A percentile compares a stretch with the other conserved stretches of the same genome.
Conservation (phyloP, 2,113 vertebrate genomes). For the Oryzias celebensis region DNA sequence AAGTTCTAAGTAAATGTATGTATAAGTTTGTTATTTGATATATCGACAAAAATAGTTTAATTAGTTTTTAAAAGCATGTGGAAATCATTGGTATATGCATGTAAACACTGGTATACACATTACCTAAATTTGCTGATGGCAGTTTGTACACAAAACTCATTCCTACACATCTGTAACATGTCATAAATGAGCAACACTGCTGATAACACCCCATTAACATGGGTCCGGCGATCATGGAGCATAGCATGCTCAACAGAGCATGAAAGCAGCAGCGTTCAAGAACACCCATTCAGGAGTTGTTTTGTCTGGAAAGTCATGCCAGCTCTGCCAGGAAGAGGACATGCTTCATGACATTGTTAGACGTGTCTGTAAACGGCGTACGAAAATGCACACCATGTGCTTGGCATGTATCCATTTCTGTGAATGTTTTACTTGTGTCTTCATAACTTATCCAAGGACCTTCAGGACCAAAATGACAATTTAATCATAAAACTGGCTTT, state of each 20-base stretch:
- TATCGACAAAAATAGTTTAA: no score
- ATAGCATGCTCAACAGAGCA: not conserved
- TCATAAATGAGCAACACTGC: constrained; percentile 33
- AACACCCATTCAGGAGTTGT: constrained; percentile 13
- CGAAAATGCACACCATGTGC: not conserved
- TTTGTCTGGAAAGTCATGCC: not conserved
- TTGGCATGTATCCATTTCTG: not conserved
- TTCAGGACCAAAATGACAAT: not conserved
- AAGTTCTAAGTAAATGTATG: no score
- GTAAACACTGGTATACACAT: no score
- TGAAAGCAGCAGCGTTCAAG: constrained; percentile 13
- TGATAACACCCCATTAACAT: constrained; percentile 9
- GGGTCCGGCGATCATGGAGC: constrained; percentile 10
- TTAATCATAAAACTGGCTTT: not conserved
- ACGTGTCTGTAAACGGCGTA: not conserved
- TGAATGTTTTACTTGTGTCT: constrained; percentile 6
- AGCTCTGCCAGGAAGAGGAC: constrained; percentile 7
- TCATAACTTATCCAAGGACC: not conserved
- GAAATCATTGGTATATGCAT: no score
- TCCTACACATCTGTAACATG: not conserved
- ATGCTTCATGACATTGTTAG: not conserved
- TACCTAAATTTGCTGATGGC: not conserved
- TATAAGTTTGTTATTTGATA: no score
- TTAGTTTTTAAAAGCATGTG: no score
- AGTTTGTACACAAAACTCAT: not conserved